Evolutionary conservation across 2,113 vertebrate species (phyloP).

Genomic region (Solea solea): DNA sequence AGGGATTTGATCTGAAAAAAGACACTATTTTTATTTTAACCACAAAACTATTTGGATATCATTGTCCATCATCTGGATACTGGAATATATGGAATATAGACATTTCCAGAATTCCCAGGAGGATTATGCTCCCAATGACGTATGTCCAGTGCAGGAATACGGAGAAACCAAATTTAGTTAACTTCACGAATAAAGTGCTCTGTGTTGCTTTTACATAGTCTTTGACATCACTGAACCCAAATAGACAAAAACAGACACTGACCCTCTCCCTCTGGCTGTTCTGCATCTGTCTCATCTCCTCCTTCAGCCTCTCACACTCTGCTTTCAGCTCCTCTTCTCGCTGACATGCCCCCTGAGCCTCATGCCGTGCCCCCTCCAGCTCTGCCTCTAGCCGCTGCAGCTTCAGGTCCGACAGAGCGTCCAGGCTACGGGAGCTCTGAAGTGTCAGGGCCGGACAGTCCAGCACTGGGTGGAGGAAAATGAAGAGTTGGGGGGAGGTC

Average conservation of each 20-base stretch:
- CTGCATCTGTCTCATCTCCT: conserved; percentile 90
- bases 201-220: not conserved
- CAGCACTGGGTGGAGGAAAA: conserved; percentile 70
- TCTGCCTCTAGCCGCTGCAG: conserved; percentile 88
- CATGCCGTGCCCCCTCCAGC: conserved; percentile 89
- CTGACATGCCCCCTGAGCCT: conserved; percentile 89
- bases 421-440: conserved; percentile 86
- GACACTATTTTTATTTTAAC: too few relatives aligned
- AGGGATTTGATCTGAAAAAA: not conserved
- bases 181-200: too few relatives aligned
- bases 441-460: conserved; percentile 85
- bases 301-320: conserved; percentile 89
- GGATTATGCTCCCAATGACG: not conserved
- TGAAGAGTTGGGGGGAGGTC: not conserved
- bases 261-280: conserved; percentile 90
- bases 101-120: not conserved
- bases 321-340: conserved; percentile 91
- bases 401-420: conserved; percentile 84
- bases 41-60: too few relatives aligned
- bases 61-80: too few relatives aligned
- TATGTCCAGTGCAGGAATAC: not conserved
- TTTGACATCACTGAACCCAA: not conserved
- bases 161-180: too few relatives aligned
- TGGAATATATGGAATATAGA: too few relatives aligned
- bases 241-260: conserved; percentile 26